Evolutionary conservation across 1,140 invertebrate genomes (phyloP).

Genomic region (Cherax destructor): DNA sequence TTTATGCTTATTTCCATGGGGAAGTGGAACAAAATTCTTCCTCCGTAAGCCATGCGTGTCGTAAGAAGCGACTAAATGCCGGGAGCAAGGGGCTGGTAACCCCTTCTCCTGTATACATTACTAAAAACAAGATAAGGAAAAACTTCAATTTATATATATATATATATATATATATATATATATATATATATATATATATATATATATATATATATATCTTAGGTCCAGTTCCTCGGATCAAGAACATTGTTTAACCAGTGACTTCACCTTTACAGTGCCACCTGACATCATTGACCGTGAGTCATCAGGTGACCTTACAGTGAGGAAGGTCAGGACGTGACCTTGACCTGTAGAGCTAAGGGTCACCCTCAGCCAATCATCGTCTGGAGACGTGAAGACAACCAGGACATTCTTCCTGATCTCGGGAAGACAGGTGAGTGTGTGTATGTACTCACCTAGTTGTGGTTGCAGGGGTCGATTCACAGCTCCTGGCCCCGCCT

Average conservation of each 20-base stretch:
- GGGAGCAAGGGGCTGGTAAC: too few species aligned
- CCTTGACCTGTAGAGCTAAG: constrained; percentile 79
- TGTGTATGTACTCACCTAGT: not conserved
- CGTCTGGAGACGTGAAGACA: constrained; percentile 71
- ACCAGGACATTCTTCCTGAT: constrained; percentile 15
- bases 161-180: too few species aligned
- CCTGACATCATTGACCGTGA: constrained; percentile 86
- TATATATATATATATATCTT: not conserved
- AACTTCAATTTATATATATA: too few species aligned
- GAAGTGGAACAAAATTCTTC: too few species aligned
- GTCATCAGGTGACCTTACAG: constrained; percentile 78
- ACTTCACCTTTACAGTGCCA: constrained; percentile 84
- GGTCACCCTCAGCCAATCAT: constrained; percentile 83
- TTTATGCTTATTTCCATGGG: too few species aligned
- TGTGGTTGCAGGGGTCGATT: too few species aligned
- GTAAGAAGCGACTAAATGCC: too few species aligned
- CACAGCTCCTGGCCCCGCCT: too few species aligned
- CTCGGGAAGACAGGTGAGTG: not conserved
- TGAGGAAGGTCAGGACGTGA: constrained; percentile 86
- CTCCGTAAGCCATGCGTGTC: too few species aligned
- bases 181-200: too few species aligned
- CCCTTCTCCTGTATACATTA: too few species aligned
- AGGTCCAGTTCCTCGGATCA: not conserved
- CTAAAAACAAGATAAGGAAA: too few species aligned
- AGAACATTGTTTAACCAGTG: not conserved